Evolutionary conservation across 2,797 vertebrate genomes (phyloP).

Genomic region (Lates japonicus): DNA sequence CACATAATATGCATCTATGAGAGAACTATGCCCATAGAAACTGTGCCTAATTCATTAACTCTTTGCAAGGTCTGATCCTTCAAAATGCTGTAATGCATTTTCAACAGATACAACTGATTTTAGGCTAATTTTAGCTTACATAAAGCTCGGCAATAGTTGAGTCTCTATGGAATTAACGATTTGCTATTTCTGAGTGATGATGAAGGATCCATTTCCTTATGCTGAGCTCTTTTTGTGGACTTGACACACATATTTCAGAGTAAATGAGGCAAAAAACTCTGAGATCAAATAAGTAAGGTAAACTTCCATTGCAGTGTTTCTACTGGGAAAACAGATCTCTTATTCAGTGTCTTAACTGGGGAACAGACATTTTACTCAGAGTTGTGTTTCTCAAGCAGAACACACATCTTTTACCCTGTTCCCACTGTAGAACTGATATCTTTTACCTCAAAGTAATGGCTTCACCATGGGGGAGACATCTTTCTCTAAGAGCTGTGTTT

Average conservation of each 20-base stretch:
- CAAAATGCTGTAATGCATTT: background rate
- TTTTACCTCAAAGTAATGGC: conserved; percentile 55
- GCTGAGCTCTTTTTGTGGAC: conserved; percentile 11
- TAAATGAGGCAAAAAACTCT: background rate
- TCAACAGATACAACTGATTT: background rate
- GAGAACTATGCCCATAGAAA: background rate
- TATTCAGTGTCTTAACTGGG: conserved; percentile 21
- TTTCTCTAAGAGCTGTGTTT: conserved; percentile 46
- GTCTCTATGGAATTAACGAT: background rate
- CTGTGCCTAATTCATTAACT: conserved; percentile 4
- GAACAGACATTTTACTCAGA: conserved; percentile 36
- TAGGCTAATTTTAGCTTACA: background rate
- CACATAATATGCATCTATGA: background rate
- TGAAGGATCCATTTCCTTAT: background rate
- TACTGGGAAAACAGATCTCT: conserved; percentile 6
- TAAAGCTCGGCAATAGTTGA: background rate
- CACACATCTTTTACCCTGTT: conserved; percentile 31
- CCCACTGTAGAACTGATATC: conserved; percentile 25
- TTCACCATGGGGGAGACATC: conserved; percentile 45
- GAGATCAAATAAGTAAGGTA: conserved; percentile 6
- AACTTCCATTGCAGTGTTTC: conserved; percentile 6
- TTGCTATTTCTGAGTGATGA: background rate
- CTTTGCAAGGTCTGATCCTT: background rate
- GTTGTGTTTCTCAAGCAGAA: conserved; percentile 35
- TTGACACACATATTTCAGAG: conserved; percentile 5